A percentile compares a stretch with the other conserved stretches of the same genome.
Conservation (phyloP, 2,797 vertebrate genomes). For the Echiichthys vipera region DNA sequence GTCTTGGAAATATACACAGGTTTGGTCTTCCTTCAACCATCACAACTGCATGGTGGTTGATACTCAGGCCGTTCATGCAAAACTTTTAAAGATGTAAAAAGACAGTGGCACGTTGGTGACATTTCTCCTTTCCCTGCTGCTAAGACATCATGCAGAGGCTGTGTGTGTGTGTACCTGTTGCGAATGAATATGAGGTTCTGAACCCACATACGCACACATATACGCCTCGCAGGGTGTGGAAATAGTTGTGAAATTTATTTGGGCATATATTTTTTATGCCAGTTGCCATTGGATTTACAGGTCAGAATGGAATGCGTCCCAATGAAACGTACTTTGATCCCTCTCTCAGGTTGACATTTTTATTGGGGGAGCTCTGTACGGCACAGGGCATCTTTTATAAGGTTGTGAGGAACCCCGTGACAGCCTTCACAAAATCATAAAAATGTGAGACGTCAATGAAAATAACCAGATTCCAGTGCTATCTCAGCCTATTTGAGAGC, state of each 20-base stretch:
- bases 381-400: slow-evolving; percentile 77
- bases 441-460: slow-evolving; percentile 74
- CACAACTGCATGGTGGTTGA: slow-evolving; percentile 36
- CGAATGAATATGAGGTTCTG: slow-evolving; percentile 24
- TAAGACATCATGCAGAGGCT: slow-evolving; percentile 28
- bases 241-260: slow-evolving; percentile 83
- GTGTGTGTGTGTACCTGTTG: slow-evolving; percentile 41
- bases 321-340: slow-evolving; percentile 83
- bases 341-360: slow-evolving; percentile 72
- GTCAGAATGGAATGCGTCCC: slow-evolving; percentile 80
- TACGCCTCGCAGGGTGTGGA: slow-evolving; percentile 22
- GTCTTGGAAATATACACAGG: slow-evolving; percentile 68
- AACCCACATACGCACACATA: slow-evolving; percentile 13
- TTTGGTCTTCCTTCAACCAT: slow-evolving; percentile 55
- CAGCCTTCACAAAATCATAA: slow-evolving; percentile 73
- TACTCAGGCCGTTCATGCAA: slow-evolving; percentile 32
- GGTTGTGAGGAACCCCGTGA: slow-evolving; percentile 71
- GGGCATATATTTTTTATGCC: slow-evolving; percentile 79
- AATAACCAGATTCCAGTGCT: slow-evolving; percentile 33
- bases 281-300: slow-evolving; percentile 82
- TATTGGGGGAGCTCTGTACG: slow-evolving; percentile 69
- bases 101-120: slow-evolving; percentile 54
- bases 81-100: slow-evolving; percentile 56
- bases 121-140: slow-evolving; percentile 48
- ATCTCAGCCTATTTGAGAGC: slow-evolving; percentile 11